Percentiles rank a stretch among this genome's conserved stretches.
phyloP scores from a whole-genome alignment of 2,113 vertebrate genomes.

The Corvus hawaiiensis region DNA sequence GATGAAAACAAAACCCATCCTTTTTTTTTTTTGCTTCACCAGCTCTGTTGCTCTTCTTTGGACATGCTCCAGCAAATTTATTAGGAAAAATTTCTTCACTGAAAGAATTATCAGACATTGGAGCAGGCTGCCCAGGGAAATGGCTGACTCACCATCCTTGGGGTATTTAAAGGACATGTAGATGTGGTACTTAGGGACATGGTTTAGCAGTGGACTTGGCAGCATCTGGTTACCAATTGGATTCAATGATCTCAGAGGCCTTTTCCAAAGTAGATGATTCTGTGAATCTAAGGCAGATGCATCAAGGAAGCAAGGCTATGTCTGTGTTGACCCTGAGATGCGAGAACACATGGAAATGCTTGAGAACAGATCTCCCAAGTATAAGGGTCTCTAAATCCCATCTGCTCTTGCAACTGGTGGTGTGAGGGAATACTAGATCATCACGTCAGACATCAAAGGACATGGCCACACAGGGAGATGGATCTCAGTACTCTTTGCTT shows the following conservation, averaged over 20 bases:
- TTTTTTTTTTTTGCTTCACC: background rate
- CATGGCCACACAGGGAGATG: background rate
- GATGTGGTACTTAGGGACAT: background rate
- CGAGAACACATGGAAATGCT: background rate
- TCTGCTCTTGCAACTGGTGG: background rate
- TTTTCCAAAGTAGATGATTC: background rate
- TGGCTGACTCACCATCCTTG: background rate
- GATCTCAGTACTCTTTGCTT: background rate
- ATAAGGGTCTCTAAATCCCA: background rate
- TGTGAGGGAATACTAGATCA: background rate
- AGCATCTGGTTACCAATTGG: background rate
- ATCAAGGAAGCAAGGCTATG: background rate
- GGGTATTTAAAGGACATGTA: background rate
- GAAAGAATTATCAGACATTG: background rate
- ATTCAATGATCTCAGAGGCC: background rate
- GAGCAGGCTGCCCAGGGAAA: background rate
- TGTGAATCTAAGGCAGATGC: background rate
- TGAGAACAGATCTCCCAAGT: background rate
- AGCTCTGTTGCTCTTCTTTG: background rate
- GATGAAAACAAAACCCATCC: background rate
- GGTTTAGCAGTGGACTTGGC: background rate
- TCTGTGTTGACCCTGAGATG: background rate
- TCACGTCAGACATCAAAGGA: background rate
- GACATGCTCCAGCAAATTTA: background rate
- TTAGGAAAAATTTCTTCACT: background rate